Evolutionary conservation across 92 coral and sea anemone genomes (phyloP).

Genomic region (Epizoanthus ramosus): DNA sequence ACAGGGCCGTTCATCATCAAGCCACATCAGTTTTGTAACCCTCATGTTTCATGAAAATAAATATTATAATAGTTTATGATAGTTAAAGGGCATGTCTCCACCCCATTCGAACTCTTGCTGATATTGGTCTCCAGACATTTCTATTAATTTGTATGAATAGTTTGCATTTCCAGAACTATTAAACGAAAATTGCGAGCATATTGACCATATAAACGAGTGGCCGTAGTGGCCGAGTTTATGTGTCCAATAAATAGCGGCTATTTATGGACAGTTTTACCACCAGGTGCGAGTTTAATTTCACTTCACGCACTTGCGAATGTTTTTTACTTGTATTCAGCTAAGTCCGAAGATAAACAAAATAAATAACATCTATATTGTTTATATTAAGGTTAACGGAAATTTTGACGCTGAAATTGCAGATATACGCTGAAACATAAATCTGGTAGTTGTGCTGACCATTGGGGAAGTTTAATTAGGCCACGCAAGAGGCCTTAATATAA

Average conservation of each 20-base stretch:
- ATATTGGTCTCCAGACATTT: conserved; percentile 4
- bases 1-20: neutral
- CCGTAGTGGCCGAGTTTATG: neutral
- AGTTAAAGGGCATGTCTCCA: conserved; percentile 16
- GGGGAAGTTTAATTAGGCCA: too few species aligned
- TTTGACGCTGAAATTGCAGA: neutral
- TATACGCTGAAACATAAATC: neutral
- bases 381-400: too few species aligned
- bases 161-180: conserved; percentile 5
- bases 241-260: conserved; percentile 39
- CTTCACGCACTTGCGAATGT: conserved; percentile 8
- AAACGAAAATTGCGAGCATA: neutral
- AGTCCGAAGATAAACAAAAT: conserved; percentile 20
- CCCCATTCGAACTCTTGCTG: conserved; percentile 19
- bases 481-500: too few species aligned
- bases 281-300: conserved; percentile 43
- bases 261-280: conserved; percentile 37
- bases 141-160: neutral
- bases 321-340: conserved; percentile 19
- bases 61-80: conserved; percentile 3
- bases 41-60: neutral
- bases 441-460: too few species aligned
- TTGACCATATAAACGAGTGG: neutral
- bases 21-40: neutral
- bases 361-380: conserved; percentile 6